phyloP scores from a whole-genome alignment of 2,113 vertebrate genomes.

The Smithornis capensis region DNA sequence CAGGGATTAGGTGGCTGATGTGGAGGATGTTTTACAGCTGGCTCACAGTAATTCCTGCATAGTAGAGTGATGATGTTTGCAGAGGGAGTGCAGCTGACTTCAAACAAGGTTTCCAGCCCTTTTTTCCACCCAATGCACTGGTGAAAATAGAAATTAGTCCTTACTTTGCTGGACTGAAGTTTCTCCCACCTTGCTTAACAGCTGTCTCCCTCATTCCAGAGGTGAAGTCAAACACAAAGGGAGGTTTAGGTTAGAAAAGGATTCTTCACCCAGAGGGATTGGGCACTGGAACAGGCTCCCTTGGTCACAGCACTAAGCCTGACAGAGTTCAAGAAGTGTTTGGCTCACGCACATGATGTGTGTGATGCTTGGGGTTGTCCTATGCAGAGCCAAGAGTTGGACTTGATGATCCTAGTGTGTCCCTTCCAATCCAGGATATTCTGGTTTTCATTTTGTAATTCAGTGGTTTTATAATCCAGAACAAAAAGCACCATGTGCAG shows the following conservation, averaged over 20 bases:
- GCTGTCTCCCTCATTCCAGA: not conserved
- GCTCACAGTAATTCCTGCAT: not conserved
- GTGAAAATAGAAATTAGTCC: not conserved
- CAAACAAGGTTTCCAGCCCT: not conserved
- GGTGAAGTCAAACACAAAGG: not conserved
- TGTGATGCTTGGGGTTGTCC: not conserved
- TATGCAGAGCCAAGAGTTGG: not conserved
- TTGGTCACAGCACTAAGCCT: not conserved
- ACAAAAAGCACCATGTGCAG: rapidly evolving
- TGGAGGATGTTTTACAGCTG: not conserved
- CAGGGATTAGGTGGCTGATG: not conserved
- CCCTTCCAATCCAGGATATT: not conserved
- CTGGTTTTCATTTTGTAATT: not conserved
- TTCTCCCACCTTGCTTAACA: not conserved
- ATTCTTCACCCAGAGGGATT: rapidly evolving
- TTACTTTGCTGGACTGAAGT: not conserved
- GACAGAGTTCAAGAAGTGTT: not conserved
- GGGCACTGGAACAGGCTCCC: not conserved
- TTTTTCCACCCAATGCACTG: not conserved
- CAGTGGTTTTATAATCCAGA: not conserved
- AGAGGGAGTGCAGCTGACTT: not conserved
- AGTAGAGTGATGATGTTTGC: not conserved
- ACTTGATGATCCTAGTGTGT: not conserved
- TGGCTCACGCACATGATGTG: not conserved
- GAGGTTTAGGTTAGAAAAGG: not conserved